phyloP scores from a whole-genome alignment of 2,888 invertebrate species.

The Morpho deidamia region DNA sequence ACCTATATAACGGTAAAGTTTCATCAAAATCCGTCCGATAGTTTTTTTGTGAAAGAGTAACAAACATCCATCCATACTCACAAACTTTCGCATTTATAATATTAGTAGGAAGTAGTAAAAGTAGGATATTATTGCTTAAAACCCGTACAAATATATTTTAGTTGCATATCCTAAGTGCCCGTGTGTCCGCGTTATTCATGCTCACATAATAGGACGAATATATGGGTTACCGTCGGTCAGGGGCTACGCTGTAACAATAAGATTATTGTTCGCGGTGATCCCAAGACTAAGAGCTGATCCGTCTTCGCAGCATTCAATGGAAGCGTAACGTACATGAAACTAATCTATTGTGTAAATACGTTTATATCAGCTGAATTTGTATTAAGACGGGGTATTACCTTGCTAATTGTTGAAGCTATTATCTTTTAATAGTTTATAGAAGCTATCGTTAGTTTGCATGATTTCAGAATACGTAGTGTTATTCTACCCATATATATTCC shows the following conservation, averaged over 20 bases:
- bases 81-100: no score
- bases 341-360: slow-evolving; percentile 17
- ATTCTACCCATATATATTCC: no score
- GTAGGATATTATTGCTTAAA: no score
- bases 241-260: slow-evolving; percentile 57
- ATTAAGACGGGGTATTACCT: slow-evolving; percentile 1
- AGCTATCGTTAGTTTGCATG: no score
- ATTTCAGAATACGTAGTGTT: no score
- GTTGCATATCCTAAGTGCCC: neutral
- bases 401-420: neutral
- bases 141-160: neutral
- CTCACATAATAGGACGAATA: slow-evolving; percentile 68
- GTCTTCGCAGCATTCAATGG: slow-evolving; percentile 35
- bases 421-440: no score
- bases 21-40: no score
- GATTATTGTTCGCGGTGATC: slow-evolving; percentile 48
- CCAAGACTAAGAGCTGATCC: slow-evolving; percentile 44
- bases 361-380: slow-evolving; percentile 12
- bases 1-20: no score
- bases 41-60: no score
- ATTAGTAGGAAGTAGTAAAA: no score
- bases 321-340: slow-evolving; percentile 17
- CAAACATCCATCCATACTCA: no score
- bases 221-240: slow-evolving; percentile 71
- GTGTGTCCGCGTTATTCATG: slow-evolving; percentile 54